A percentile compares a stretch with the other conserved stretches of the same genome.
Conservation (phyloP, 2,797 vertebrate genomes). For the Hirundo rustica region DNA sequence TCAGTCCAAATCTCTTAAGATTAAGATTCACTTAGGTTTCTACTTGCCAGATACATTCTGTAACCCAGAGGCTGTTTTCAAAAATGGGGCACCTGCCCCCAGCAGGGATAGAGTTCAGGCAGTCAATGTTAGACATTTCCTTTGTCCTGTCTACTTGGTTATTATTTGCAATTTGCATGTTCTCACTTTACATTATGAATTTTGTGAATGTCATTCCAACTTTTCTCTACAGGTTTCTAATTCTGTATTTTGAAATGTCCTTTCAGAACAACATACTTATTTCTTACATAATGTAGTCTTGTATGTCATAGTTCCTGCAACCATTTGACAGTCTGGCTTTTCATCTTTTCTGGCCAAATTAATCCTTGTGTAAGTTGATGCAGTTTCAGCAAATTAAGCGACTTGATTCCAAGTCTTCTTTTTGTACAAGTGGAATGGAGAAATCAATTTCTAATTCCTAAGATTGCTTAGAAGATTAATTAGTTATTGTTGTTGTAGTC, state of each 20-base stretch:
- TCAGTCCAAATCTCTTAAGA: background rate
- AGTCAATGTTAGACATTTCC: background rate
- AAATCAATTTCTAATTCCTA: slow-evolving; percentile 17
- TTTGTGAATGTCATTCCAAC: background rate
- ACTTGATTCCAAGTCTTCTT: background rate
- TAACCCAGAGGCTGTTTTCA: background rate
- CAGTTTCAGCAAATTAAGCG: background rate
- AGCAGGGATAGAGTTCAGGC: background rate
- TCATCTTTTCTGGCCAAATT: background rate
- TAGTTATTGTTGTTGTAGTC: background rate
- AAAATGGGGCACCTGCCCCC: background rate
- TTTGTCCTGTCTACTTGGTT: background rate
- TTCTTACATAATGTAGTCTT: background rate
- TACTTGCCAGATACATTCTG: background rate
- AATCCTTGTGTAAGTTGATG: background rate
- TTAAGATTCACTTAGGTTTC: background rate
- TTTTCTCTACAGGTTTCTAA: background rate
- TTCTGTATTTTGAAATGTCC: background rate
- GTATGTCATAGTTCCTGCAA: background rate
- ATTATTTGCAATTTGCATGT: background rate
- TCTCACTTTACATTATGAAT: background rate
- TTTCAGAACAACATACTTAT: background rate
- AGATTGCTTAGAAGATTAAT: background rate
- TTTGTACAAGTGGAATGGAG: background rate
- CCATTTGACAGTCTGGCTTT: background rate